A percentile compares a stretch with the other conserved stretches of the same genome.
Evolutionary conservation across 1,140 invertebrate species (phyloP).

Genomic region (fruit fly (Drosophila melanogaster)): DNA sequence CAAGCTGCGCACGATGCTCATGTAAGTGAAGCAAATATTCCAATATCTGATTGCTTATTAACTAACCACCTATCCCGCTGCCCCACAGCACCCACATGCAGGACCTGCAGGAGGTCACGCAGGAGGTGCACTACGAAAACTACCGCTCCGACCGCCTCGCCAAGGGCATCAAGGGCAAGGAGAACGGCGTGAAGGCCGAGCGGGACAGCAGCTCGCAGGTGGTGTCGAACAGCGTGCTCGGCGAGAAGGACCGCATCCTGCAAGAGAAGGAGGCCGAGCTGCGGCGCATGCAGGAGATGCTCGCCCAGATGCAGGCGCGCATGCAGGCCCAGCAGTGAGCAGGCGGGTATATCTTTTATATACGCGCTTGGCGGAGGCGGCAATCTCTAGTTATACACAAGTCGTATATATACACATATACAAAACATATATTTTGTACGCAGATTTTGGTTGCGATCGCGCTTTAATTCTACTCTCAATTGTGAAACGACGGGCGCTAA

Average conservation of each 20-base stretch:
- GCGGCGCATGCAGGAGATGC: constrained; percentile 96
- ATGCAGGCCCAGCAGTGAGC: constrained; percentile 89
- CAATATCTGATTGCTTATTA: neutral
- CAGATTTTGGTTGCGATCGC: constrained; percentile 59
- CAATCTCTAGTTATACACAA: constrained; percentile 91
- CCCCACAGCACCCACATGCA: constrained; percentile 94
- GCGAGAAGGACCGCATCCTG: constrained; percentile 92
- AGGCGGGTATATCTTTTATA: neutral
- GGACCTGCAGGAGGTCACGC: constrained; percentile 97
- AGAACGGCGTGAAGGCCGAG: constrained; percentile 75
- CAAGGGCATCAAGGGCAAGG: constrained; percentile 88
- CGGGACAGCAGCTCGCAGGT: constrained; percentile 60
- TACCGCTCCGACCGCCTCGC: constrained; percentile 95
- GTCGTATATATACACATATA: constrained; percentile 33
- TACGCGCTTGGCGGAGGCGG: constrained; percentile 1
- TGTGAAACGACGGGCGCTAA: constrained; percentile 63
- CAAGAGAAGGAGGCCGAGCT: constrained; percentile 96
- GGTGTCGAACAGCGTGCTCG: constrained; percentile 82
- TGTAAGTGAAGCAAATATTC: constrained; percentile 86
- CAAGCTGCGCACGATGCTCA: constrained; percentile 98
- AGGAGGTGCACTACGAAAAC: constrained; percentile 98
- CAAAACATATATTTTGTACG: constrained; percentile 68
- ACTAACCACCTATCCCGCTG: neutral
- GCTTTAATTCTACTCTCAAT: constrained; percentile 50
- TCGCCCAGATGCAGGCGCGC: constrained; percentile 97